These are phyloP conservation scores for Caenorhabditis zanzibari DNA, from an alignment of 2,888 invertebrate genomes.

Conservation along the genomic window DNA sequence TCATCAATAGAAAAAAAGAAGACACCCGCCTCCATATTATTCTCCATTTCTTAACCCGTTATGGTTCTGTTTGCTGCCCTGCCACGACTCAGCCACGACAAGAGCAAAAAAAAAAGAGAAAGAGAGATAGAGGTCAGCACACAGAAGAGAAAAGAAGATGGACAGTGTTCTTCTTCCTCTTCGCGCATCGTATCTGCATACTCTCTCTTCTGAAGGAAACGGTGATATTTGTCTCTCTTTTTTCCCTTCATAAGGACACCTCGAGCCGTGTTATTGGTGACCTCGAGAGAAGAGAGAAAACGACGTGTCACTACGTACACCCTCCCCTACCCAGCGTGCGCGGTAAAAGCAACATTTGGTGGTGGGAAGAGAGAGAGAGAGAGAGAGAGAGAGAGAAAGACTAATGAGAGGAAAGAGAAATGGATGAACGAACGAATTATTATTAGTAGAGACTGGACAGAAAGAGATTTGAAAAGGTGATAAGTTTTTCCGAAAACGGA, in stretches of 20 bases:
- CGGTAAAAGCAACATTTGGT: constrained; percentile 46
- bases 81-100: constrained; percentile 35
- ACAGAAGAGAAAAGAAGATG: constrained; percentile 18
- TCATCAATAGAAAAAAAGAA: constrained; percentile 16
- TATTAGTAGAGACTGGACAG: constrained; percentile 14
- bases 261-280: constrained; percentile 38
- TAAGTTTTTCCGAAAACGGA: constrained; percentile 48
- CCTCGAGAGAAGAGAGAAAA: constrained; percentile 18
- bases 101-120: constrained; percentile 32
- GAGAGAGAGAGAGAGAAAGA: constrained; percentile 30
- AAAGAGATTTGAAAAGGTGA: constrained; percentile 32
- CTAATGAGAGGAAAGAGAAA: constrained; percentile 18
- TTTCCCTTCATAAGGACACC: constrained; percentile 43
- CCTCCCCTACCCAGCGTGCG: background rate
- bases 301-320: constrained; percentile 36
- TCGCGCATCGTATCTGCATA: constrained; percentile 51
- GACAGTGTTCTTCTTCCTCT: constrained; percentile 42
- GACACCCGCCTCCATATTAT: constrained; percentile 13
- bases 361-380: constrained; percentile 24
- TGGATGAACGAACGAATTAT: background rate
- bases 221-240: constrained; percentile 25
- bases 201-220: constrained; percentile 13
- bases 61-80: constrained; percentile 46
- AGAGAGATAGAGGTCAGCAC: constrained; percentile 32
- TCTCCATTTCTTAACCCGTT: constrained; percentile 32